A percentile compares a stretch with the other conserved stretches of the same genome.
Evolutionary conservation across 2,888 invertebrate species (phyloP).

Genomic region (Polydrusus cervinus): DNA sequence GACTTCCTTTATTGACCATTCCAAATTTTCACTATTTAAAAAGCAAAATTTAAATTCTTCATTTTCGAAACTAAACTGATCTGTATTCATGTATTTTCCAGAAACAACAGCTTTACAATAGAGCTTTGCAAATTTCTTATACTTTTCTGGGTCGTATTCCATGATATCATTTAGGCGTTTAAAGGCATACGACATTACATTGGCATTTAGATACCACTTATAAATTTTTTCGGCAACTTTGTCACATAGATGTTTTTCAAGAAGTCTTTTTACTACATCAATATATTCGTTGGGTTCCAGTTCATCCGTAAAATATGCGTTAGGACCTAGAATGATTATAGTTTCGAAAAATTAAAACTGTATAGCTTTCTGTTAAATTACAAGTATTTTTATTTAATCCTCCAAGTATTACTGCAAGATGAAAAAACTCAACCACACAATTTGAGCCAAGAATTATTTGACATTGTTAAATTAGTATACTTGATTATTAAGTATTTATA

Average conservation of each 20-base stretch:
- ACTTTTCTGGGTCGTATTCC: not conserved
- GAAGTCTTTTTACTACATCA: constrained; percentile 8
- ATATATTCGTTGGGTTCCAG: not conserved
- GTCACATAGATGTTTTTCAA: constrained; percentile 20
- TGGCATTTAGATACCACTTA: not conserved
- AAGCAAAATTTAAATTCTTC: constrained; percentile 14
- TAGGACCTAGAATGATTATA: not conserved
- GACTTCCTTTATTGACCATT: not conserved
- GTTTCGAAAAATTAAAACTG: no score
- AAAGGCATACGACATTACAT: constrained; percentile 3
- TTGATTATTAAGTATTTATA: no score
- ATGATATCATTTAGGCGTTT: not conserved
- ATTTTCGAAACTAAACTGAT: not conserved
- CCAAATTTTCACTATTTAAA: constrained; percentile 2
- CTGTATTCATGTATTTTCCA: not conserved
- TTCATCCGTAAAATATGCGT: not conserved
- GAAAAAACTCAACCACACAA: no score
- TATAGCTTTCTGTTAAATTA: no score
- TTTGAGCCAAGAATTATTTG: no score
- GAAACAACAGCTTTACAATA: constrained; percentile 3
- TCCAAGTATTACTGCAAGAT: no score
- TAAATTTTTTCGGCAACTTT: constrained; percentile 2
- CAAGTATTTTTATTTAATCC: no score
- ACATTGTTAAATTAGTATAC: no score
- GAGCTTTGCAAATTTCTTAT: not conserved